A percentile compares a stretch with the other conserved stretches of the same genome.
Evolutionary conservation across 1,140 invertebrate genomes (phyloP).

Genomic region (Drosophila prosaltans): DNA sequence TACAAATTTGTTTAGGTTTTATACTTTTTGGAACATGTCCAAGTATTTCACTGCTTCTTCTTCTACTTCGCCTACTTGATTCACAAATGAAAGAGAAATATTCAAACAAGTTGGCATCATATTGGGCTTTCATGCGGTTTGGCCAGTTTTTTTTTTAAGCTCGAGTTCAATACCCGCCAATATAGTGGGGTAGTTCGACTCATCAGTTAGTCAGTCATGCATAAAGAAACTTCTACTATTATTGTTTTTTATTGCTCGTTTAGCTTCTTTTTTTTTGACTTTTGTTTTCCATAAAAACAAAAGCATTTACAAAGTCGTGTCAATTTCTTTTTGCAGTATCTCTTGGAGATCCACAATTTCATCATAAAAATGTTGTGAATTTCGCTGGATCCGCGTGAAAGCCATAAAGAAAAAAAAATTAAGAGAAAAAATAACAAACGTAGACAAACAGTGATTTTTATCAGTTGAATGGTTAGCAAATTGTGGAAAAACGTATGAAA

Average conservation of each 20-base stretch:
- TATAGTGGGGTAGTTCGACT: background rate
- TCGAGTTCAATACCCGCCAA: conserved; percentile 59
- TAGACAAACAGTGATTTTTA: conserved; percentile 35
- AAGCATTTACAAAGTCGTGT: conserved; percentile 9
- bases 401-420: conserved; percentile 25
- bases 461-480: conserved; percentile 27
- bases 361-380: conserved; percentile 22
- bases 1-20: conserved; percentile 12
- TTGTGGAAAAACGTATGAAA: conserved; percentile 21
- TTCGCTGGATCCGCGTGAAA: conserved; percentile 45
- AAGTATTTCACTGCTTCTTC: conserved; percentile 44
- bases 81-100: background rate
- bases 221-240: conserved; percentile 30
- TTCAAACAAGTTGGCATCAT: conserved; percentile 28
- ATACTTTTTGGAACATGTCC: conserved; percentile 45
- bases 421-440: background rate
- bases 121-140: conserved; percentile 42
- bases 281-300: conserved; percentile 33
- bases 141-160: conserved; percentile 32
- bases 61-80: conserved; percentile 12
- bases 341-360: conserved; percentile 24
- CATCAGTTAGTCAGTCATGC: background rate
- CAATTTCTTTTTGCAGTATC: conserved; percentile 27
- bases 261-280: conserved; percentile 16
- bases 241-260: conserved; percentile 16